These are phyloP conservation scores for Berghia stephanieae DNA, from an alignment of 1,140 invertebrate species.

Conservation along the genomic window DNA sequence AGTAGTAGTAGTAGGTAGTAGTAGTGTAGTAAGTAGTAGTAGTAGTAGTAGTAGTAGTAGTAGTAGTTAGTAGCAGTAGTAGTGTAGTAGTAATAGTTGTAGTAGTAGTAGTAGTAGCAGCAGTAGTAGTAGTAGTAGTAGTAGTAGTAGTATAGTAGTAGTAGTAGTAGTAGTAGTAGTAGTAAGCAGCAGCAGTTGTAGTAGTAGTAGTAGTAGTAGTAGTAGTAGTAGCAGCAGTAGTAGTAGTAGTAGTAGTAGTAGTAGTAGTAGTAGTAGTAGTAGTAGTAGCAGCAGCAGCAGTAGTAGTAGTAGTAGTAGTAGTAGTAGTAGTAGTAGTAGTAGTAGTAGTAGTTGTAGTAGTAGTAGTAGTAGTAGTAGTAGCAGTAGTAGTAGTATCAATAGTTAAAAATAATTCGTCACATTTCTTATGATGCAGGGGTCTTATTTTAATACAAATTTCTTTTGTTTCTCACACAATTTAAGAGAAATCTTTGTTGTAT, in stretches of 20 bases:
- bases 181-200: no score
- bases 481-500: no score
- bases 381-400: not conserved
- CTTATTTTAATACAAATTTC: no score
- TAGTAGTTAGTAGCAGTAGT: no score
- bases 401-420: no score
- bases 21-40: no score
- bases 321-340: constrained; percentile 2
- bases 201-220: constrained; percentile 2
- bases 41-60: constrained; percentile 2
- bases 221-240: constrained; percentile 1
- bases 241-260: constrained; percentile 2
- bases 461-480: no score
- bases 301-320: constrained; percentile 2
- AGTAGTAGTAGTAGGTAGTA: no score
- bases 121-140: constrained; percentile 1
- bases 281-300: constrained; percentile 1
- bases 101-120: constrained; percentile 1
- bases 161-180: no score
- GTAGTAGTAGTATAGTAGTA: no score
- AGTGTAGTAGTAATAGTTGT: no score
- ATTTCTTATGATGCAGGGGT: no score
- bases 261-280: constrained; percentile 2
- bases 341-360: not conserved
- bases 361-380: constrained; percentile 2